Conservation (phyloP, 2,888 invertebrate genomes). For the Sinhomidia bicolor region DNA sequence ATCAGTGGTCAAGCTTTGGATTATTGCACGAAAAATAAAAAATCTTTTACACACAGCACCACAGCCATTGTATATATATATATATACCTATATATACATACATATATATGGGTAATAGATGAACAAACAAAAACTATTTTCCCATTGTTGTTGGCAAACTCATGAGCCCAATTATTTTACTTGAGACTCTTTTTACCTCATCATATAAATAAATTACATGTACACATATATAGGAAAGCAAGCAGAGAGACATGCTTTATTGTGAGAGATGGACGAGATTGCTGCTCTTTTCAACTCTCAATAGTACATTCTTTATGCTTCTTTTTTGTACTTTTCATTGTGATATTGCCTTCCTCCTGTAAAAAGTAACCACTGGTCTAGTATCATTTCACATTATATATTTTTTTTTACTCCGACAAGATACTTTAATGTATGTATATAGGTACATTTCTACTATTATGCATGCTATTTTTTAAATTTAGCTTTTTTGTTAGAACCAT, state of each 20-base stretch:
- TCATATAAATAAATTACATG: slow-evolving; percentile 4
- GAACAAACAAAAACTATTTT: slow-evolving; percentile 50
- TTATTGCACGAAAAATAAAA: slow-evolving; percentile 49
- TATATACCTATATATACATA: no score
- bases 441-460: no score
- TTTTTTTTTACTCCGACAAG: no score
- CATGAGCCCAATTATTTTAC: background rate
- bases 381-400: no score
- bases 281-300: background rate
- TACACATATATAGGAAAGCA: background rate
- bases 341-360: background rate
- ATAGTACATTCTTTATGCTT: background rate
- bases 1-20: slow-evolving; percentile 12
- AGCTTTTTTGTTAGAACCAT: background rate
- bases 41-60: background rate
- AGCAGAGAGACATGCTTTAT: background rate
- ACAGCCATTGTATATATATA: no score
- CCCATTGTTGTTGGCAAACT: slow-evolving; percentile 57
- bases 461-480: no score
- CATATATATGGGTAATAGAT: slow-evolving; percentile 10
- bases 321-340: no score
- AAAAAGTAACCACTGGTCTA: no score
- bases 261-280: background rate
- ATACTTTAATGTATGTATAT: no score
- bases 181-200: slow-evolving; percentile 23